Conservation (phyloP, 2,888 invertebrate species). For the Zhengitettix transpicula region DNA sequence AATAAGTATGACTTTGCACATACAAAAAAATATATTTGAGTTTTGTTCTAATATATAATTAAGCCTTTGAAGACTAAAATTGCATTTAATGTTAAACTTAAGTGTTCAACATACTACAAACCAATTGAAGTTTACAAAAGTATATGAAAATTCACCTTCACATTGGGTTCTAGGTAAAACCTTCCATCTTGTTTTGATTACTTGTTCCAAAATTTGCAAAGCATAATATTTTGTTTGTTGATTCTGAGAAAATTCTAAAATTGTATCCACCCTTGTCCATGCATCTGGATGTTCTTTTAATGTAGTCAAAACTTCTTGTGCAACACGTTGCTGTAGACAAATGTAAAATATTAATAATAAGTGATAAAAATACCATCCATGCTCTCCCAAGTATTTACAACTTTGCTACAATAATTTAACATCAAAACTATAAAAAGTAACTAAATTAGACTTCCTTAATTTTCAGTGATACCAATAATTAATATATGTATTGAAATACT, state of each 20-base stretch:
- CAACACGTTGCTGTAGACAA: conserved; percentile 55
- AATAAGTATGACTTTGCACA: no score
- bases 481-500: no score
- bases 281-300: conserved; percentile 97
- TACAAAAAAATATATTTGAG: no score
- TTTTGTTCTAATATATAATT: no score
- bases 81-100: no score
- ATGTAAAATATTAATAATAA: neutral
- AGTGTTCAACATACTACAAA: no score
- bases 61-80: no score
- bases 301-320: conserved; percentile 87
- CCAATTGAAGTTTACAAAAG: no score
- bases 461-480: no score
- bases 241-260: conserved; percentile 87
- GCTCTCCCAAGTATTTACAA: neutral
- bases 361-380: neutral
- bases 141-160: conserved; percentile 37
- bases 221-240: conserved; percentile 99
- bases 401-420: neutral
- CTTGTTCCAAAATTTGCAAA: conserved; percentile 95
- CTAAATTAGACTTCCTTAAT: no score
- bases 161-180: conserved; percentile 94
- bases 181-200: conserved; percentile 98
- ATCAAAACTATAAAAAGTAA: neutral
- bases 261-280: conserved; percentile 98